Base-by-base conservation (phyloP, 2,113 vertebrate genomes). In the Myotis lucifugus region DNA sequence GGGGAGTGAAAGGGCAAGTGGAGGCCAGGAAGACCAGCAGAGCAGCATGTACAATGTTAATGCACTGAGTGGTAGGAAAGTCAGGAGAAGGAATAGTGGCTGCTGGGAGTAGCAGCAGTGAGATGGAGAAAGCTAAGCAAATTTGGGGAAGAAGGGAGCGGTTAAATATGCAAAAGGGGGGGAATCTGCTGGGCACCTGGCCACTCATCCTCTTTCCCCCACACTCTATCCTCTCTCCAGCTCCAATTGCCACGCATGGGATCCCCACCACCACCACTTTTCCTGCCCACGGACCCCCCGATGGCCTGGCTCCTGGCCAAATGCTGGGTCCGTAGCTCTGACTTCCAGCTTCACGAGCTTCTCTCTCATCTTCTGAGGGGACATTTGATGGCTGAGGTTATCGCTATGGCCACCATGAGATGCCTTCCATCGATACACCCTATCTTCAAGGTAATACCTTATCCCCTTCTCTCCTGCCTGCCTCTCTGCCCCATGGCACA, bases 231-330 rank as follows among this genome's bases (percentile, higher is more conserved):
- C 52, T 11, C 10, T 2, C 27, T 89, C 25, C n/a, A 97, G 96
- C 96, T 97, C 46, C 77, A 97, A 15, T 29, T 90, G 46, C 96
- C 96, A 37, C 37, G 37, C 37, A 37, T 4, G 4, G 37, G 37
- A 37, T 23, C 17, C 5, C 19, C 72, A 15, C 92, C 97, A 95
- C 91, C 97, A 64, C 98, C 76, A 0, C 98, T 98, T 69, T 98
- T 98, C 94, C 8, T 98, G 52, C 98, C 98, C 2, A 95, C 93
- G n/a, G 98, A 99, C 4, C 76, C 97, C 40, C 97, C 86, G 0
- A 94, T 98, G 85, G 95, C 95, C 85, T 99, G 98, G 99, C 97
- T 99, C 6, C 76, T 99, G 95, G 98, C 99, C 61, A 99, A 99
- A 95, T 98, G 98, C 52, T 99, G 37, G 37, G 37, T 37, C 37